Conservation (phyloP, 2,797 vertebrate species). For the Phoeniculus purpureus region DNA sequence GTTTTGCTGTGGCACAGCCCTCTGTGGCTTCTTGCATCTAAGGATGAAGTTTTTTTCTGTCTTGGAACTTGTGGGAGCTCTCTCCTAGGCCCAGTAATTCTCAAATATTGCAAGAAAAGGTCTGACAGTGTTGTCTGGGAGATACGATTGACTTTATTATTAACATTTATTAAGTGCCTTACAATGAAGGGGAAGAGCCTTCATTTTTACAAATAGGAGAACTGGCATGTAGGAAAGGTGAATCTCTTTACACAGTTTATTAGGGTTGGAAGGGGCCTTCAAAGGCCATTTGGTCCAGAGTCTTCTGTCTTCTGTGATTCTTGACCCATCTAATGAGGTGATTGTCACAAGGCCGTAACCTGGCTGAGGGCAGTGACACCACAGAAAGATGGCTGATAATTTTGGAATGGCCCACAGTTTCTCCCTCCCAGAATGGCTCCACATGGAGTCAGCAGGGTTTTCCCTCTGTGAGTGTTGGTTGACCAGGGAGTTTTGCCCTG, state of each 20-base stretch:
- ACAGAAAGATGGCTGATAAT: not conserved
- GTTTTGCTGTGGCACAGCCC: conserved; percentile 7
- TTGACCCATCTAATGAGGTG: conserved; percentile 56
- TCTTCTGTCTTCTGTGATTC: conserved; percentile 33
- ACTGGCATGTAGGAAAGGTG: not conserved
- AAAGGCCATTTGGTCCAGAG: too few species aligned
- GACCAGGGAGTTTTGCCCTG: too few species aligned
- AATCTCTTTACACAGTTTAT: not conserved
- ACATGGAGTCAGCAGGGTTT: not conserved
- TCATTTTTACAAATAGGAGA: conserved; percentile 18
- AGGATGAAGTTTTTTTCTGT: conserved; percentile 8
- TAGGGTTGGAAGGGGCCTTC: too few species aligned
- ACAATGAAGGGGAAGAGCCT: conserved; percentile 1
- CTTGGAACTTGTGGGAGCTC: not conserved
- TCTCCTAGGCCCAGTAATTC: not conserved
- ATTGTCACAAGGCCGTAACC: conserved; percentile 7
- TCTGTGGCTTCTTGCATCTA: conserved; percentile 57
- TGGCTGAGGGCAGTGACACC: conserved; percentile 13
- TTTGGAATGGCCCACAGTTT: not conserved
- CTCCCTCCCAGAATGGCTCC: not conserved
- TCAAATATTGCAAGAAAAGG: not conserved
- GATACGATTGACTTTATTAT: conserved; percentile 13
- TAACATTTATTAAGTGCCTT: conserved; percentile 44
- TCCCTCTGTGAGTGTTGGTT: not conserved
- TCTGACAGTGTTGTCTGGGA: conserved; percentile 21